Base-by-base conservation (phyloP, 2,113 vertebrate species). In the Bubo blakistoni region DNA sequence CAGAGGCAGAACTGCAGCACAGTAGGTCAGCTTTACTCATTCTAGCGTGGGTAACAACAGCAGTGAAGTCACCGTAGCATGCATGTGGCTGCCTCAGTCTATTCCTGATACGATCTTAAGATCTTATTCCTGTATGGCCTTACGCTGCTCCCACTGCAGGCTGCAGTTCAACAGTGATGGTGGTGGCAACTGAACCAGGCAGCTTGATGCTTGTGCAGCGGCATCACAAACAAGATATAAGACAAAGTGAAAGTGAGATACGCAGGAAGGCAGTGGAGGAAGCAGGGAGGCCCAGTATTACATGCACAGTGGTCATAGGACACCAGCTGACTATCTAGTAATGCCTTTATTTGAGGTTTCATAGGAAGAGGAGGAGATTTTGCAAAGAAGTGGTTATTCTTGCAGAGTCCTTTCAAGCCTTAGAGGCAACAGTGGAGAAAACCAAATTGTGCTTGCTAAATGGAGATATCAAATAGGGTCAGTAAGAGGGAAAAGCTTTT, bases 1-100 rank as follows among this genome's bases (percentile, higher is more conserved):
- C 42, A 69, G n/a, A 46, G 21, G 20, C 0, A 0, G 55, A 19
- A 24, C 20, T 29, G 14, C 0, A 2, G 44, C 18, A 21, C 12
- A 72, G 19, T 10, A 74, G 66, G 36, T 38, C 69, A 54, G 52
- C 24, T 83, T 65, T 49, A 22, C 70, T 38, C 0, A 0, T 25
- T 29, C 27, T 30, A 1, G 1, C 0, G 0, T 19, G 29, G 16
- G 36, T 42, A 10, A 38, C 27, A 63, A 25, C 17, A 42, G 32
- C 54, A 54, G 34, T 13, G 51, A 74, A 78, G 70, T n/a, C 62
- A 46, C 24, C 0, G 0, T 1, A 26, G 8, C 2, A 0, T 4
- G 16, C 40, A 4, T 36, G 22, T 6, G 40, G 17, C 34, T 81
- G 42, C 32, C 32, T 78, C 62, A 32, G 47, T 11, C 38, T 9